phyloP scores from a whole-genome alignment of 2,113 vertebrate genomes.

The Caretta caretta region DNA sequence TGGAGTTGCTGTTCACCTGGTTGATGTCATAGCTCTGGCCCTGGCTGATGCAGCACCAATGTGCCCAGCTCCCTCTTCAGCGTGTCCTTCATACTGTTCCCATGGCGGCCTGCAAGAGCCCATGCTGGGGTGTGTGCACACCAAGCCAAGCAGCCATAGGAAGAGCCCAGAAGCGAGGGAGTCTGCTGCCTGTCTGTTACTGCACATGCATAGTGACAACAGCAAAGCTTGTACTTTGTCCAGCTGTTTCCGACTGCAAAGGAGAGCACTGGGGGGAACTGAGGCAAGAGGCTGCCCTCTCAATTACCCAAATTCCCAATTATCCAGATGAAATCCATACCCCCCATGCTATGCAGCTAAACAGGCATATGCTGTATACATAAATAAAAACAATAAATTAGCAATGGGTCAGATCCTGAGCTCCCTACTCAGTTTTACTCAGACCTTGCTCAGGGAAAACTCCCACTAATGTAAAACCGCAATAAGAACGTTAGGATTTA shows the following conservation, averaged over 20 bases:
- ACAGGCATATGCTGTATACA: not conserved
- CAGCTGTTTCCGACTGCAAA: not conserved
- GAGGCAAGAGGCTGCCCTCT: not conserved
- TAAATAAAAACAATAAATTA: not conserved
- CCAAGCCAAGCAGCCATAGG: not conserved
- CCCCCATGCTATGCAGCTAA: not conserved
- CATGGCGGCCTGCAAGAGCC: not conserved
- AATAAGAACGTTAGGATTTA: not conserved
- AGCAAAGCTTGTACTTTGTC: not conserved
- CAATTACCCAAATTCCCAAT: not conserved
- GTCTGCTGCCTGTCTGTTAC: not conserved
- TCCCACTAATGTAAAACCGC: not conserved
- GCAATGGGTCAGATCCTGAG: not conserved
- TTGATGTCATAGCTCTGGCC: not conserved
- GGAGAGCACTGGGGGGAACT: not conserved
- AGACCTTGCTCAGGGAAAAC: not conserved
- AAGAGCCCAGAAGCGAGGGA: not conserved
- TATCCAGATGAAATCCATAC: not conserved
- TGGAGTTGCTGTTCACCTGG: not conserved
- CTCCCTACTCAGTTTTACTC: not conserved
- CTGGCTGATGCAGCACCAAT: not conserved
- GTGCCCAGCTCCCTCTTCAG: not conserved
- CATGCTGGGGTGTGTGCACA: no score
- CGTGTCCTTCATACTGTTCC: no score
- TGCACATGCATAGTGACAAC: not conserved